Percentiles rank a stretch among this genome's conserved stretches.
These are phyloP conservation scores for Pionites leucogaster DNA, from an alignment of 2,113 vertebrate genomes.

Conservation along the genomic window DNA sequence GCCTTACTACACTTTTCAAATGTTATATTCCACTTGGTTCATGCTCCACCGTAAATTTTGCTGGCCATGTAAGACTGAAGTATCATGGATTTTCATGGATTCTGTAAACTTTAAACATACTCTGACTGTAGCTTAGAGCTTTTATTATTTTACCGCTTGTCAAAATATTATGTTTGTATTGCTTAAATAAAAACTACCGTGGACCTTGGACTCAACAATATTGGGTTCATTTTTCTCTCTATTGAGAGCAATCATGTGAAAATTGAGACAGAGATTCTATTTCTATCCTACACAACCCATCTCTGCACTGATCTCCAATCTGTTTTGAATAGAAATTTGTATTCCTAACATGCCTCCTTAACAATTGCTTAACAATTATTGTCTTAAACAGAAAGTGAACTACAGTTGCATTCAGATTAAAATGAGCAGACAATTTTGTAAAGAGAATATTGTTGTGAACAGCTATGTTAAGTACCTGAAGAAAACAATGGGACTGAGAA, in stretches of 20 bases:
- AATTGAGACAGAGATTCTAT: not conserved
- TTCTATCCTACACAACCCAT: not conserved
- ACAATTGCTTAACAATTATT: not conserved
- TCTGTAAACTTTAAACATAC: not conserved
- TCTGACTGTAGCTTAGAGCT: not conserved
- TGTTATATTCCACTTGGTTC: not conserved
- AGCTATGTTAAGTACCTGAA: not conserved
- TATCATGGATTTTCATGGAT: not conserved
- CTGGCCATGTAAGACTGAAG: not conserved
- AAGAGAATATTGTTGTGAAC: not conserved
- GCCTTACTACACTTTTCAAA: not conserved
- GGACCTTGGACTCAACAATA: not conserved
- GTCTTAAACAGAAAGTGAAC: not conserved
- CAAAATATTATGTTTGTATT: not conserved
- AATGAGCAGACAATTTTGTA: not conserved
- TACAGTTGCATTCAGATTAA: not conserved
- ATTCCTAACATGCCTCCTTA: not conserved
- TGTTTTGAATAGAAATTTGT: not conserved
- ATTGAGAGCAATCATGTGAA: not conserved
- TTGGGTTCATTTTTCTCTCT: not conserved
- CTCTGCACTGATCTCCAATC: not conserved
- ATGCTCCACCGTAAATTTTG: not conserved
- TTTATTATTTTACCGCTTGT: not conserved
- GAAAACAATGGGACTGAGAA: not conserved
- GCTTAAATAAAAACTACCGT: not conserved